Conservation (phyloP, 2,113 vertebrate species). For the Trogon surrucura region DNA sequence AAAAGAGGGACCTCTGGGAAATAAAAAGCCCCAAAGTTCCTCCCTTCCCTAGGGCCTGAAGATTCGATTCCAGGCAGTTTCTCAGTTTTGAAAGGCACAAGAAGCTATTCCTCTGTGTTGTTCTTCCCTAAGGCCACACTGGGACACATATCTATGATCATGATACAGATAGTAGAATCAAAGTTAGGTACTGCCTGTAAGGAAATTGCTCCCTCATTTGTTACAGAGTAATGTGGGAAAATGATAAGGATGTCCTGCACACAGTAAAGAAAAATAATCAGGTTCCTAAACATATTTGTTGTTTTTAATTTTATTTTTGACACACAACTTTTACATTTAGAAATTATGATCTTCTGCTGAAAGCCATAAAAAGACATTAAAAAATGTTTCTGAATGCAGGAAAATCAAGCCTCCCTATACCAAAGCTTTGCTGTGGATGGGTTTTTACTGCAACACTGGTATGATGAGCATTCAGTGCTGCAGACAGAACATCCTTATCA, state of each 20-base stretch:
- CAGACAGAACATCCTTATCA: background rate
- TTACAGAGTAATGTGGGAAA: background rate
- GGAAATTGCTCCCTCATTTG: background rate
- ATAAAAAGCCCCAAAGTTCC: background rate
- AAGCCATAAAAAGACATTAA: background rate
- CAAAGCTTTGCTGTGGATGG: background rate
- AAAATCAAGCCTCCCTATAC: background rate
- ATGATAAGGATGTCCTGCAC: background rate
- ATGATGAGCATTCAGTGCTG: background rate
- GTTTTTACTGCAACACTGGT: background rate
- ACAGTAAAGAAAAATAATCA: background rate
- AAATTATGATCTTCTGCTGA: background rate
- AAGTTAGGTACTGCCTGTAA: background rate
- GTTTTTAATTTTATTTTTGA: background rate
- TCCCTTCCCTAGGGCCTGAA: background rate
- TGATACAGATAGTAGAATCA: background rate
- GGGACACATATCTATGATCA: background rate
- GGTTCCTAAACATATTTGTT: background rate
- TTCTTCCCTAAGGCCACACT: background rate
- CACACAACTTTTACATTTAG: rapidly evolving
- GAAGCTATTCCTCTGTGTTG: background rate
- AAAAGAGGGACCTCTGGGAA: background rate
- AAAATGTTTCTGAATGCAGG: background rate
- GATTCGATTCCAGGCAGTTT: background rate
- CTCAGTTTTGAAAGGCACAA: background rate